Percentiles rank a stretch among this genome's conserved stretches.
Evolutionary conservation across 30 jellyfish, hydroid and myxozoan species (phyloP).

Genomic region (Chrysaora quinquecirrha): DNA sequence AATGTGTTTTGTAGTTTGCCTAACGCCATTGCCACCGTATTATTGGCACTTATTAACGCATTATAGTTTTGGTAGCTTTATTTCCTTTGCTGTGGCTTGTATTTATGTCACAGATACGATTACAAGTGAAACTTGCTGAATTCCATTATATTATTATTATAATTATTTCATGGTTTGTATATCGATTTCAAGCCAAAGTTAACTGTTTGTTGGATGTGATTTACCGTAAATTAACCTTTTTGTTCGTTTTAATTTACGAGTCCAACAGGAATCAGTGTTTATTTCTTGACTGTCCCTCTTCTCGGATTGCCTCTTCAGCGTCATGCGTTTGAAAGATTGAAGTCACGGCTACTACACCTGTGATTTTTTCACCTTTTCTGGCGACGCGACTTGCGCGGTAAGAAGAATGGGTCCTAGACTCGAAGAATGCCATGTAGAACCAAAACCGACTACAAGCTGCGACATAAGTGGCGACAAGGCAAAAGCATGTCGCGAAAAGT

Average conservation of each 20-base stretch:
- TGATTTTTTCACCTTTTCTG: too few relatives aligned
- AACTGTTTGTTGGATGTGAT: background rate
- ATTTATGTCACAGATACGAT: conserved; percentile 53
- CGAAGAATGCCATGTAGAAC: too few relatives aligned
- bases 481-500: too few relatives aligned
- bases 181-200: background rate
- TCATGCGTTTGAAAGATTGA: too few relatives aligned
- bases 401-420: too few relatives aligned
- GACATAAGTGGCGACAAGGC: too few relatives aligned
- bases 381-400: too few relatives aligned
- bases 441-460: too few relatives aligned
- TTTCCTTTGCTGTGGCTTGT: conserved; percentile 65
- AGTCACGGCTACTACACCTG: too few relatives aligned
- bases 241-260: background rate
- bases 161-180: background rate
- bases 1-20: conserved; percentile 6
- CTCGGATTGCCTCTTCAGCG: too few relatives aligned
- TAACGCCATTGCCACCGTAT: conserved; percentile 28
- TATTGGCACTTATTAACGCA: conserved; percentile 43
- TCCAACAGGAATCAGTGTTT: background rate
- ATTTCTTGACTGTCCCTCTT: too few relatives aligned
- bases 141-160: background rate
- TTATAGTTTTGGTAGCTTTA: conserved; percentile 38
- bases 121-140: conserved; percentile 75
- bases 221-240: background rate